Evolutionary conservation across 2,888 invertebrate genomes (phyloP), one percentile per base, ranked within the genome.

Genomic region (Drosophila macrospina): DNA sequence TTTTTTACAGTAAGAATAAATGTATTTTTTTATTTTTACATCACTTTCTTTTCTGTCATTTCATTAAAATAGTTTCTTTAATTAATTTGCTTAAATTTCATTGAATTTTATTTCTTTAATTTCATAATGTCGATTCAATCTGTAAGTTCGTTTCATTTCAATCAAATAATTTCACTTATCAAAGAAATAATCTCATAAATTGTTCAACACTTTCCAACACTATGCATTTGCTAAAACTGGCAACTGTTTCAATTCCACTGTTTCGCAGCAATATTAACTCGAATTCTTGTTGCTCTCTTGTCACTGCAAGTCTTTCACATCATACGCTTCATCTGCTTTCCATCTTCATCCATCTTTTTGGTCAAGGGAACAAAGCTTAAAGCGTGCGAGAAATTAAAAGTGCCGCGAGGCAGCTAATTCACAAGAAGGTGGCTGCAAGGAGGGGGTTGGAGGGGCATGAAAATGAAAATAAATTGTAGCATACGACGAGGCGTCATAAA

Each of bases 381-480:
- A 45, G 28, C 52, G 42, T 36, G 41, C 39, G 20, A 48, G 1
- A 15, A 41, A 51, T 55, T 51, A 69, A 69, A 63, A 57, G 37
- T 37, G 34, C 44, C 24, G 13, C 16, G 8, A 24, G 51, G 15
- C 36, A 10, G 52, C 62, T 64, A 57, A 68, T 62, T 55, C 26
- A 8, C 8, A 7, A 3, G 15, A 28, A 8, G 28, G 28, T 28
- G 11, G 32, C 1, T 4, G 16, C 5, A 28, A 15, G 4, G 10
- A 1, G 4, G 1, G 24, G 50, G 15, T 13, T 15, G 24, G 30
- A n/a, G 13, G 34, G 41, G 37, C 32, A 11, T 39, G 66, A 55
- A 77, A 78, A 80, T 79, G 69, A 56, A 75, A 69, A 79, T 78
- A 80, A 71, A 78, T 76, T 80, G 81, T 67, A 62, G 79, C 80